These are phyloP conservation scores for Drosophila conformis DNA, from an alignment of 2,888 invertebrate species.

Conservation along the genomic window DNA sequence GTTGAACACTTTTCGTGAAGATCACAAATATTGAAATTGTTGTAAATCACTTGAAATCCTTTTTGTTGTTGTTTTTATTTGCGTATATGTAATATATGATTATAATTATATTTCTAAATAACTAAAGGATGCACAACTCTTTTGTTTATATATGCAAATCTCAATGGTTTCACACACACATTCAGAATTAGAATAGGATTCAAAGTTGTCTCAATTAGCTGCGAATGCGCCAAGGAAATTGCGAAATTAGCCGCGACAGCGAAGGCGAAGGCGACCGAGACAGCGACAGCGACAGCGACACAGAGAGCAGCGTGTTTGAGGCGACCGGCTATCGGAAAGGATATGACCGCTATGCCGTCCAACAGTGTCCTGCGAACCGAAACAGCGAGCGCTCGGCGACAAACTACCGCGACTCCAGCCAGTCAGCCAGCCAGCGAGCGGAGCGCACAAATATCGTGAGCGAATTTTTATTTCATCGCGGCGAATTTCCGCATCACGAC, in stretches of 20 bases:
- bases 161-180: constrained; percentile 24
- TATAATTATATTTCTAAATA: neutral
- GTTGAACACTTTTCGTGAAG: constrained; percentile 2
- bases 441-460: constrained; percentile 65
- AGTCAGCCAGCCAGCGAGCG: constrained; percentile 51
- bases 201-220: constrained; percentile 31
- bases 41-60: constrained; percentile 11
- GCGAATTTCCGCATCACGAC: constrained; percentile 77
- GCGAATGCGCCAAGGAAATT: constrained; percentile 31
- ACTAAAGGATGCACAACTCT: constrained; percentile 33
- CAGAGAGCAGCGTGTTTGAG: constrained; percentile 62
- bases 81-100: neutral
- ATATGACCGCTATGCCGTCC: constrained; percentile 77
- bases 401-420: constrained; percentile 74
- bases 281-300: constrained; percentile 38
- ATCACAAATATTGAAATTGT: constrained; percentile 10
- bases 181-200: constrained; percentile 1
- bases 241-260: constrained; percentile 59
- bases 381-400: constrained; percentile 80
- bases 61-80: constrained; percentile 4
- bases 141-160: constrained; percentile 15
- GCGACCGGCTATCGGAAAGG: constrained; percentile 79
- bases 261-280: constrained; percentile 18
- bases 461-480: constrained; percentile 82
- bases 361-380: constrained; percentile 79